Evolutionary conservation across 1,140 invertebrate genomes (phyloP), one percentile per base, ranked within the genome.

Genomic region (Eurosta solidaginis): DNA sequence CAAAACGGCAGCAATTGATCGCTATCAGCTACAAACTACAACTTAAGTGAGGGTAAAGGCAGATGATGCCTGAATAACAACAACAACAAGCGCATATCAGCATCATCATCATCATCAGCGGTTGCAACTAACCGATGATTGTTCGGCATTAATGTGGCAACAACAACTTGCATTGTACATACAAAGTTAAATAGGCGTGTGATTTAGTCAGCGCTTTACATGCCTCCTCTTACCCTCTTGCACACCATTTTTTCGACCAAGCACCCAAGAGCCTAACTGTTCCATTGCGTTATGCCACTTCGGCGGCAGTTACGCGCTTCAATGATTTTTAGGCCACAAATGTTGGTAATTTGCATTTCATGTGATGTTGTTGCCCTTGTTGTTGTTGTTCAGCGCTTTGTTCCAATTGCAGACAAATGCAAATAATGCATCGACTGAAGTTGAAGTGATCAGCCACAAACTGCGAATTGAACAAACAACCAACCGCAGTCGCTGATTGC

Each of bases 1-100:
- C 59, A 68, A 40, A 68, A 68, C 59, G 59, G 59, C 59, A 36
- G 59, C 59, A 68, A 68, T 68, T 68, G 59, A 68, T 68, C 59
- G 59, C 59, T 40, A 68, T 68, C 59, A 68, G 59, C 59, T n/a
- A n/a, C n/a, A n/a, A n/a, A n/a, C n/a, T n/a, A n/a, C n/a, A n/a
- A n/a, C n/a, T n/a, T n/a, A n/a, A n/a, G n/a, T n/a, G n/a, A n/a
- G n/a, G n/a, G n/a, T n/a, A n/a, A n/a, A n/a, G n/a, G n/a, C n/a
- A n/a, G n/a, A n/a, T n/a, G n/a, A n/a, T n/a, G n/a, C n/a, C n/a
- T n/a, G n/a, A 40, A 68, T 40, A 36, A n/a, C n/a, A 14, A 33
- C 59, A 68, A 27, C 27, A 17, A 10, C 7, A 9, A 1, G 14
- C n/a, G 59, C 33, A 63, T n/a, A n/a, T 14, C 54, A 42, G 6